Base-by-base conservation (phyloP, 1,140 invertebrate genomes). In the Zaprionus ghesquierei region DNA sequence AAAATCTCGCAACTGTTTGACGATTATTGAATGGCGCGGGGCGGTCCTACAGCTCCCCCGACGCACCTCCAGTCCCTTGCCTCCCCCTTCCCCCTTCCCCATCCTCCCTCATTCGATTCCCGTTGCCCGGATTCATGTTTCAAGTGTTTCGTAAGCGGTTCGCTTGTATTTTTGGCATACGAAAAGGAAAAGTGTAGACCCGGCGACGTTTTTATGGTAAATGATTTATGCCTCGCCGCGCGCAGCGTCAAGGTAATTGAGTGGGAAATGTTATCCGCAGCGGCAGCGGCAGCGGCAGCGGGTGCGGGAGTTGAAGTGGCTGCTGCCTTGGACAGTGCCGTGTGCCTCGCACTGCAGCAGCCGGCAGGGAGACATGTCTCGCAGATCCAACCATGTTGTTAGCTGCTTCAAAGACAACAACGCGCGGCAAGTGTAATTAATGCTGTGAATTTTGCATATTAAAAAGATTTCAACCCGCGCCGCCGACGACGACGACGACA, bases 391-490 rank as follows among this genome's bases (percentile, higher is more conserved):
- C 75, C 79, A 79, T 70, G 79, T 77, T 89, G 82, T 86, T 85
- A 81, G 76, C 76, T 68, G 84, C 84, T 77, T 89, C 82, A 87
- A 87, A 87, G 84, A 82, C 84, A 82, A 77, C 58, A 69, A 78
- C 75, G 64, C 72, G 82, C 78, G 63, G 84, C 82, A 89, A 87
- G 81, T 87, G 81, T 86, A 87, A 86, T 86, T 86, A 86, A 86
- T 86, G 82, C 81, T 82, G 81, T 87, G 81, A 86, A 86, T 86
- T 86, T 86, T 82, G 81, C 81, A 87, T 86, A 86, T 87, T 87
- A 82, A 86, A 86, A 86, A 71, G 75, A 68, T 75, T 75, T 75
- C 74, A 60, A 51, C 75, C 74, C 70, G 59, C 69, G 62, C 78
- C 62, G 70, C 68, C 81, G 68, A 56, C 81, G 65, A 20, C 55